Conservation (phyloP, 2,797 vertebrate species). For the Odontamblyopus lacepedii region DNA sequence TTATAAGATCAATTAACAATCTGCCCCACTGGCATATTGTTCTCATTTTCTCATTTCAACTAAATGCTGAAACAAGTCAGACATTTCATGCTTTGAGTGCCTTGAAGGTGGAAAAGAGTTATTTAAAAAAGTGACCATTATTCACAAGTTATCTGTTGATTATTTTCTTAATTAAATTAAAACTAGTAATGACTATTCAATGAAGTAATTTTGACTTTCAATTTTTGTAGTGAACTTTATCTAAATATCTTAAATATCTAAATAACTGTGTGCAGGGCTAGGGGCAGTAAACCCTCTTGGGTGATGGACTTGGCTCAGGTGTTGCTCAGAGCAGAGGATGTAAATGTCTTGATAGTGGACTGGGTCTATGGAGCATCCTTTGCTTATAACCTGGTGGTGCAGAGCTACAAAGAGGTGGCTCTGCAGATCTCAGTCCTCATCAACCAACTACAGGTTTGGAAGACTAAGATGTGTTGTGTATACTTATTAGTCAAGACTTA, state of each 20-base stretch:
- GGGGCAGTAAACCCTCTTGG: constrained; percentile 92
- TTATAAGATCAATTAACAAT: not conserved
- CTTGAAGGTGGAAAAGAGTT: too few species aligned
- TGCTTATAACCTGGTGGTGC: constrained; percentile 85
- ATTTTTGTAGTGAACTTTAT: not conserved
- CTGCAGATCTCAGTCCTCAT: constrained; percentile 86
- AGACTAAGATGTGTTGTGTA: not conserved
- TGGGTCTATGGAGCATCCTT: constrained; percentile 88
- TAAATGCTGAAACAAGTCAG: not conserved
- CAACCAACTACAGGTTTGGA: constrained; percentile 84
- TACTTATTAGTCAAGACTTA: not conserved
- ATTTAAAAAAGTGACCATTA: too few species aligned
- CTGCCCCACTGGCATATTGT: not conserved
- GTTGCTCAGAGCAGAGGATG: constrained; percentile 74
- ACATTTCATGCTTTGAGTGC: too few species aligned
- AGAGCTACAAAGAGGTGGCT: constrained; percentile 85
- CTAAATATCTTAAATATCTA: not conserved
- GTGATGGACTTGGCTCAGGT: constrained; percentile 77
- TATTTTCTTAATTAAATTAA: not conserved
- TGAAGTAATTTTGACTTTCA: not conserved
- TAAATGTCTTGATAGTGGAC: constrained; percentile 90
- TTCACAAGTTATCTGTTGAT: not conserved
- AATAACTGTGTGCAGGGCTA: constrained; percentile 65
- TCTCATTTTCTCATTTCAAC: not conserved
- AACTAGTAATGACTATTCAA: not conserved